Base-by-base conservation (phyloP, 2,113 vertebrate genomes). In the Protobothrops flavoviridis region DNA sequence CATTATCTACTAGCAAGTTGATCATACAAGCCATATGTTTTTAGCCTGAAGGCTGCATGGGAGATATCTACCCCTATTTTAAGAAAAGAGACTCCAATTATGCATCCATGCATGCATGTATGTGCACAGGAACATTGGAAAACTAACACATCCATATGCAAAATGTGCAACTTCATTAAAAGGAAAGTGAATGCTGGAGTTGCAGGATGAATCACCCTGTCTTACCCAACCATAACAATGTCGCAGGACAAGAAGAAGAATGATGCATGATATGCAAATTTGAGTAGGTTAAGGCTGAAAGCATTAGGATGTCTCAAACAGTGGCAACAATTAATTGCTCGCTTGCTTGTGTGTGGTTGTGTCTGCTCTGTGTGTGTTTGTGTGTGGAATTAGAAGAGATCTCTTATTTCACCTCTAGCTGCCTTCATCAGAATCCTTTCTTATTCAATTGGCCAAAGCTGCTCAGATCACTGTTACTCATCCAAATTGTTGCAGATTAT, bases 391-490 rank as follows among this genome's bases (percentile, higher is more conserved):
- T 57, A 69, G 91, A 45, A 55, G 91, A 86, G 57, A 57, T 87
- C 50, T 20, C 48, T 29, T 45, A 15, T 43, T 85, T 93, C 43
- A 52, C 86, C 74, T 92, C 74, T 90, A 92, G 48, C 88, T 92
- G 87, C 88, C 88, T 87, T 90, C 91, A 87, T 92, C 88, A 69
- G 74, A 43, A 59, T 24, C 69, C 91, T 92, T 94, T 94, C 50
- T 92, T 74, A 87, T 74, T 89, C 81, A 90, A 91, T 90, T 87
- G 93, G 53, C 88, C 50, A 56, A 43, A 61, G 87, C 88, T 3
- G 50, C 50, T 57, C 88, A 39, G 88, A 90, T 94, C 91, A 92
- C 59, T 87, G 57, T 74, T 61, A 64, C 88, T 45, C 88, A 90
- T 87, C 88, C 39, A 64, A 61, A 6, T 57, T 87, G 56, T 90